These are phyloP conservation scores for Chlorops oryzae DNA, from an alignment of 1,140 invertebrate genomes.

Conservation along the genomic window DNA sequence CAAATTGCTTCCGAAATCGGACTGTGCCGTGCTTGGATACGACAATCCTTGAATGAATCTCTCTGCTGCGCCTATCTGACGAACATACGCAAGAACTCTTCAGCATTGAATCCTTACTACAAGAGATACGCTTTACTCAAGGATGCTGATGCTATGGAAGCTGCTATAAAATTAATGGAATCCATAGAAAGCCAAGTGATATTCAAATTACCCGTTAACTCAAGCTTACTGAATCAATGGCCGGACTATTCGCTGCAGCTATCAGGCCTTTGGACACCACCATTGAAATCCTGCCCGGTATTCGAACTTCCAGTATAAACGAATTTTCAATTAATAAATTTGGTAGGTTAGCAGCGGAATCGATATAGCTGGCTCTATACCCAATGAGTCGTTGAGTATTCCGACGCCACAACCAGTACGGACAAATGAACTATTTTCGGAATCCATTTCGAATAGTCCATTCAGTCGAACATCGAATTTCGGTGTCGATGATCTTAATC, in stretches of 20 bases:
- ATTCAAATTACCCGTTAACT: constrained; percentile 81
- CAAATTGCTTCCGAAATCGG: constrained; percentile 86
- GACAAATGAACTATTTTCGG: constrained; percentile 41
- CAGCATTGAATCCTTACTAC: constrained; percentile 72
- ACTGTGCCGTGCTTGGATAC: constrained; percentile 82
- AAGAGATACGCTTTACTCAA: constrained; percentile 69
- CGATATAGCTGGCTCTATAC: constrained; percentile 62
- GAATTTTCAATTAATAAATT: constrained; percentile 11
- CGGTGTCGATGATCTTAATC: constrained; percentile 25
- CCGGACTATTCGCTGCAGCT: constrained; percentile 73
- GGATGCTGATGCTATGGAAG: constrained; percentile 71
- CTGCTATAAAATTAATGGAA: constrained; percentile 67
- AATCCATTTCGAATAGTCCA: constrained; percentile 44
- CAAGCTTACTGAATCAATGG: constrained; percentile 85
- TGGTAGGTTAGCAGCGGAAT: constrained; percentile 51
- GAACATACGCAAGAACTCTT: constrained; percentile 65
- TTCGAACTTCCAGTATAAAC: constrained; percentile 18
- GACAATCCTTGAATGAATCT: constrained; percentile 82
- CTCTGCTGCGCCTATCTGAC: constrained; percentile 78
- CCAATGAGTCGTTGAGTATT: constrained; percentile 46
- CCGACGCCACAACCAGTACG: constrained; percentile 46
- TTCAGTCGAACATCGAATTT: constrained; percentile 29
- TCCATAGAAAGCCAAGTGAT: constrained; percentile 68
- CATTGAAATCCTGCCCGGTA: constrained; percentile 64
- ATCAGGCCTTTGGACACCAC: constrained; percentile 76